Percentiles rank a stretch among this genome's conserved stretches.
Evolutionary conservation across 2,113 vertebrate species (phyloP).

Genomic region (Neolamprologus devosi): DNA sequence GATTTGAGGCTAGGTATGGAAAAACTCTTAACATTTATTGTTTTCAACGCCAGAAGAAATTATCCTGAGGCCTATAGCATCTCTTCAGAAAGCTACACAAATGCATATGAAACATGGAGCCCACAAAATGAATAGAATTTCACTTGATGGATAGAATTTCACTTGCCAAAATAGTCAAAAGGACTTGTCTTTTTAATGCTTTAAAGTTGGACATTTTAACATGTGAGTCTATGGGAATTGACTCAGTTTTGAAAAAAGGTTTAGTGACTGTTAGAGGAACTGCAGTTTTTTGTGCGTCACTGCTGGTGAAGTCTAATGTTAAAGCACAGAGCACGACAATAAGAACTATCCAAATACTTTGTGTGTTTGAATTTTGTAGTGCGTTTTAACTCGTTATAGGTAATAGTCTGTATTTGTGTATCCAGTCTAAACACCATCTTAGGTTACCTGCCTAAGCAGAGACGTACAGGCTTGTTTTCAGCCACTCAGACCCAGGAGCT

Average conservation of each 20-base stretch:
- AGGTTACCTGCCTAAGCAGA: conserved; percentile 87
- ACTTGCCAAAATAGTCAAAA: neutral
- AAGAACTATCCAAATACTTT: neutral
- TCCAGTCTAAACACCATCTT: conserved; percentile 88
- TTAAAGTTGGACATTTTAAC: neutral
- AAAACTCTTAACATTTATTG: neutral
- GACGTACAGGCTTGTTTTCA: conserved; percentile 91
- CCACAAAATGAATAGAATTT: neutral
- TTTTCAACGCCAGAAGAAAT: neutral
- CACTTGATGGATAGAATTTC: neutral
- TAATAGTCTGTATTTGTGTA: neutral
- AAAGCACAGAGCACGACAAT: neutral
- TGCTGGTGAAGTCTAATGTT: neutral
- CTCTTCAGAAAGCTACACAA: neutral
- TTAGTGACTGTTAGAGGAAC: neutral
- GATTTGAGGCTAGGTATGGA: conserved; percentile 89
- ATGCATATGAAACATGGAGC: neutral
- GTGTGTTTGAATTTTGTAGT: neutral
- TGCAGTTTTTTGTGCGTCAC: neutral
- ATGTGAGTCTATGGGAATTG: neutral
- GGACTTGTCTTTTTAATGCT: neutral
- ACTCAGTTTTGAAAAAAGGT: neutral
- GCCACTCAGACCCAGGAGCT: conserved; percentile 96
- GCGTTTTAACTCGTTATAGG: neutral
- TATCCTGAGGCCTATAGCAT: neutral